Conservation (phyloP, 2,797 vertebrate genomes). For the Varecia variegata region DNA sequence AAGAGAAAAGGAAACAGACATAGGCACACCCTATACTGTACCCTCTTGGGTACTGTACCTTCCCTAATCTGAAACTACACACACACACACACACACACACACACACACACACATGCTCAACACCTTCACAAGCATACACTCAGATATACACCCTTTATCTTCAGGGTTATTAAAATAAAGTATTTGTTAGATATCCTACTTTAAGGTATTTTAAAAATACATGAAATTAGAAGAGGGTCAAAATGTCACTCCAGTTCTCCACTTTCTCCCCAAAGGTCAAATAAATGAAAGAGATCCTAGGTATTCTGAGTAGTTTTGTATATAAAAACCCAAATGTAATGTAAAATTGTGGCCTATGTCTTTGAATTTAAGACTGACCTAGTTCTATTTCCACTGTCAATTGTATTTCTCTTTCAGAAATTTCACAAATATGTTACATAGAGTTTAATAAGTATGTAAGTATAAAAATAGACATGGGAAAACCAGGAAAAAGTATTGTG, state of each 20-base stretch:
- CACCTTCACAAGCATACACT: neutral
- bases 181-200: neutral
- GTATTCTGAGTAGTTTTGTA: neutral
- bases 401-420: conserved; percentile 8
- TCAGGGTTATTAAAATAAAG: neutral
- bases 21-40: neutral
- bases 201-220: neutral
- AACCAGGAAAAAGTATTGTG: neutral
- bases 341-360: neutral
- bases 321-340: neutral
- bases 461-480: neutral
- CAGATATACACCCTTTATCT: neutral
- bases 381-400: neutral
- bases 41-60: neutral
- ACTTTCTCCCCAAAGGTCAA: neutral
- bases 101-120: neutral
- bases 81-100: neutral
- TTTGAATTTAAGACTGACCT: neutral
- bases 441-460: neutral
- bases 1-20: neutral
- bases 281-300: neutral
- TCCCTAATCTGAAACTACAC: neutral
- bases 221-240: neutral
- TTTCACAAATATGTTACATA: neutral
- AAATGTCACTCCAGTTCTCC: neutral